Evolutionary conservation across 2,888 invertebrate species (phyloP).

Genomic region (Ommatoiulus sabulosus): DNA sequence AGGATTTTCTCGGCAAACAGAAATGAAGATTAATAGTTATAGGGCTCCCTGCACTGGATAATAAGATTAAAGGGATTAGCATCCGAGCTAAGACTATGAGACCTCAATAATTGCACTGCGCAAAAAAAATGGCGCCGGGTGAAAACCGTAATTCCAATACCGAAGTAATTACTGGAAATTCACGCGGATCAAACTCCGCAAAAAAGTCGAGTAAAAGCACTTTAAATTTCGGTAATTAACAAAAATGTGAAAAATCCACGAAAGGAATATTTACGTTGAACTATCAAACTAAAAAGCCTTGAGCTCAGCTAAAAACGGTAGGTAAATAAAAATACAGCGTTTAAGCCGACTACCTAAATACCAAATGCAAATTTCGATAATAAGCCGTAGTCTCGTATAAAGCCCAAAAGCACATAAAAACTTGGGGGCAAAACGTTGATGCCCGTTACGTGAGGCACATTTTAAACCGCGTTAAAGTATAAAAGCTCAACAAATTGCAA

Average conservation of each 20-base stretch:
- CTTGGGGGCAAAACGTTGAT: constrained; percentile 32
- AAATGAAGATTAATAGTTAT: constrained; percentile 46
- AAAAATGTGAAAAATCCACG: background rate
- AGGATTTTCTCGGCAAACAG: constrained; percentile 44
- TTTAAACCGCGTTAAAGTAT: background rate
- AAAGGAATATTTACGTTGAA: background rate
- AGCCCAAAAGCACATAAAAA: constrained; percentile 41
- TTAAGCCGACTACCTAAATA: constrained; percentile 1
- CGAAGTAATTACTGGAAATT: background rate
- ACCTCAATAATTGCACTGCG: constrained; percentile 42
- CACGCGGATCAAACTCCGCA: background rate
- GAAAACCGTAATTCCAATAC: background rate
- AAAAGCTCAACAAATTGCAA: constrained; percentile 28
- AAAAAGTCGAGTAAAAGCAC: background rate
- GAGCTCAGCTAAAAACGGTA: background rate
- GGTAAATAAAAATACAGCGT: constrained; percentile 21
- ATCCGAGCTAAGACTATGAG: constrained; percentile 23
- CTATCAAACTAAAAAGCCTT: background rate
- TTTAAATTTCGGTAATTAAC: background rate
- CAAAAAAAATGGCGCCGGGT: constrained; percentile 8
- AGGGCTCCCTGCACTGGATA: constrained; percentile 47
- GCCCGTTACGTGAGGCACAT: background rate
- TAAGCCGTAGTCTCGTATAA: constrained; percentile 14
- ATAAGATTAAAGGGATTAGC: constrained; percentile 44
- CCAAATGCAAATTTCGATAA: background rate